These are phyloP conservation scores for Anthopleura sola DNA, from an alignment of 64 coral and sea anemone genomes.

Conservation along the genomic window DNA sequence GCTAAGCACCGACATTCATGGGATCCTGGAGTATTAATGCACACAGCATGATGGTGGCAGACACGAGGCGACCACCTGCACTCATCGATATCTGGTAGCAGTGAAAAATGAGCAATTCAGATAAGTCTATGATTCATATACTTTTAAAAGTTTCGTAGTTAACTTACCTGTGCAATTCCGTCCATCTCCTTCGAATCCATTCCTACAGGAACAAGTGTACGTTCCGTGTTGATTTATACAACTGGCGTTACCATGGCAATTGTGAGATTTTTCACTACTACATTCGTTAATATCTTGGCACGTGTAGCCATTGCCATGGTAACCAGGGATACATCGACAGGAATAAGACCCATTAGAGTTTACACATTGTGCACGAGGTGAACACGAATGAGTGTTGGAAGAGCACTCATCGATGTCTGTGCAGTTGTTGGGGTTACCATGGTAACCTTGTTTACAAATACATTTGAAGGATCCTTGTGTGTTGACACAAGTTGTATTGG, in stretches of 20 bases:
- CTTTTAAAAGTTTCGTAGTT: too few relatives aligned
- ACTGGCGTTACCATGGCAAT: conserved; percentile 27
- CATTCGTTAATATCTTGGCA: conserved; percentile 35
- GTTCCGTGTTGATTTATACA: background rate
- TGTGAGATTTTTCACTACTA: background rate
- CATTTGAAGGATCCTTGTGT: conserved; percentile 25
- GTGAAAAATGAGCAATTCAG: background rate
- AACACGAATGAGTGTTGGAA: background rate
- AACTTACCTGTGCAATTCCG: conserved; percentile 6
- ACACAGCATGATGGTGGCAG: background rate
- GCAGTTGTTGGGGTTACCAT: conserved; percentile 12
- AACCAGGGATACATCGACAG: conserved; percentile 35
- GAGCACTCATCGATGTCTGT: conserved; percentile 49
- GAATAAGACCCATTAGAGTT: conserved; percentile 45
- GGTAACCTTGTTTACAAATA: conserved; percentile 8
- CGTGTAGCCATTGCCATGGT: background rate
- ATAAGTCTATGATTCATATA: too few relatives aligned
- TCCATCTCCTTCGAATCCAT: conserved; percentile 14
- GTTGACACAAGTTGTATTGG: conserved; percentile 1
- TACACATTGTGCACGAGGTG: conserved; percentile 29
- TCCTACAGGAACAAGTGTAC: background rate
- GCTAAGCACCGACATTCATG: background rate
- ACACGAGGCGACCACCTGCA: background rate
- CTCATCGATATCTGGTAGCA: background rate
- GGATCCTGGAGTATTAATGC: background rate